A percentile compares a stretch with the other conserved stretches of the same genome.
These are phyloP conservation scores for Drosophila antonietae DNA, from an alignment of 2,888 invertebrate genomes.

Conservation along the genomic window DNA sequence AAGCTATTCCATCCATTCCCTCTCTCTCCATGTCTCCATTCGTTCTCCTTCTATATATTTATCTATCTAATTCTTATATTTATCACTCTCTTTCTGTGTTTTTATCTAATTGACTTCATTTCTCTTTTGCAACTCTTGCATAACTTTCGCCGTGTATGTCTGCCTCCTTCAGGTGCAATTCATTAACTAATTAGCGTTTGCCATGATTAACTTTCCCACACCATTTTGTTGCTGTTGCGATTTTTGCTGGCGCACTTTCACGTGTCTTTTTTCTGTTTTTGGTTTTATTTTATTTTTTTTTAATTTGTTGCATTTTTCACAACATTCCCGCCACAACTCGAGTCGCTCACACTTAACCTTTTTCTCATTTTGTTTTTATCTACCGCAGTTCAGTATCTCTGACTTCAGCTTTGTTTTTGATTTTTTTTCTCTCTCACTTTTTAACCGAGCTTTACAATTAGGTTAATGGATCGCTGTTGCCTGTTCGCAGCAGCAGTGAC, in stretches of 20 bases:
- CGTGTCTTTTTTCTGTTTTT: slow-evolving; percentile 17
- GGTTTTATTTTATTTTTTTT: slow-evolving; percentile 16
- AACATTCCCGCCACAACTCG: slow-evolving; percentile 23
- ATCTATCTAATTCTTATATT: neutral
- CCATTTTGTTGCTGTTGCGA: slow-evolving; percentile 14
- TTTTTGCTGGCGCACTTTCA: slow-evolving; percentile 28
- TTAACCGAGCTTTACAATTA: slow-evolving; percentile 59
- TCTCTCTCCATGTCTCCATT: too few species aligned
- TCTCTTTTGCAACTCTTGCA: slow-evolving; percentile 17
- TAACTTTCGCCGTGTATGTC: slow-evolving; percentile 9
- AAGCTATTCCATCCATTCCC: too few species aligned
- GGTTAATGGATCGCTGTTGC: slow-evolving; percentile 67
- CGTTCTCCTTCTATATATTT: too few species aligned
- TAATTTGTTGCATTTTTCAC: slow-evolving; percentile 43
- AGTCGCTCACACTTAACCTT: slow-evolving; percentile 53
- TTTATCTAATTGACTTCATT: neutral
- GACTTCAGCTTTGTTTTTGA: slow-evolving; percentile 34
- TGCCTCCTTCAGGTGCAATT: slow-evolving; percentile 28
- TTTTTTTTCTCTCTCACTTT: slow-evolving; percentile 17
- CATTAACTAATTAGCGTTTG: slow-evolving; percentile 68
- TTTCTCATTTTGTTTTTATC: slow-evolving; percentile 34
- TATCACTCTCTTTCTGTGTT: neutral
- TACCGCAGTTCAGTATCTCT: slow-evolving; percentile 26
- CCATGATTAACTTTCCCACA: slow-evolving; percentile 50
- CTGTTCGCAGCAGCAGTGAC: slow-evolving; percentile 42